phyloP scores from a whole-genome alignment of 2,888 invertebrate species.

The Scaptomyza cyrtandrae region DNA sequence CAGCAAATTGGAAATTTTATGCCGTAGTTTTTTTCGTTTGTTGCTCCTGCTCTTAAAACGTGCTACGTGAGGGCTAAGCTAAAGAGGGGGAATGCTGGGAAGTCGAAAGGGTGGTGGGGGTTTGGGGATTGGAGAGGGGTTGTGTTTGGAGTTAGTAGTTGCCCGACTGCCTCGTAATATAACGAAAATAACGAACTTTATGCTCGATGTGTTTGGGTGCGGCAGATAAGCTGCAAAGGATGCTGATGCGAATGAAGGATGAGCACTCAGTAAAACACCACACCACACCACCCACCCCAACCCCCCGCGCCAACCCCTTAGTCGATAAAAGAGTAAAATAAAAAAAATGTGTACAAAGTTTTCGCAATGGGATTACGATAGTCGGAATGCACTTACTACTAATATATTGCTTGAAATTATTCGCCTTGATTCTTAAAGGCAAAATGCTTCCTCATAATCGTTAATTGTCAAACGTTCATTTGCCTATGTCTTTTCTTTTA shows the following conservation, averaged over 20 bases:
- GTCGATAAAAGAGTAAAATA: conserved; percentile 9
- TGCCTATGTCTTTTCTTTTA: neutral
- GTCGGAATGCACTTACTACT: conserved; percentile 59
- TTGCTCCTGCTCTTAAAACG: conserved; percentile 49
- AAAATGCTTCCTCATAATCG: too few species aligned
- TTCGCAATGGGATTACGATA: conserved; percentile 61
- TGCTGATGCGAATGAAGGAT: conserved; percentile 56
- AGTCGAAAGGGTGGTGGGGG: neutral
- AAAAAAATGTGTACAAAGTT: conserved; percentile 5
- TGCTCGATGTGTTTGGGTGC: conserved; percentile 26
- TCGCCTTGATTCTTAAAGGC: neutral
- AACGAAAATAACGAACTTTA: conserved; percentile 68
- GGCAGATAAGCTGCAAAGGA: conserved; percentile 55
- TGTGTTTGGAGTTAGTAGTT: too few species aligned
- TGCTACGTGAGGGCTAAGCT: conserved; percentile 60
- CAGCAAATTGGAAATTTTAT: conserved; percentile 80
- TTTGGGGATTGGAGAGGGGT: neutral
- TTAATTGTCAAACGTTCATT: too few species aligned
- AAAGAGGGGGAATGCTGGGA: neutral
- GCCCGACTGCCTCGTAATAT: conserved; percentile 44
- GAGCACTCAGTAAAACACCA: conserved; percentile 31
- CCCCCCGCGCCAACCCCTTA: neutral
- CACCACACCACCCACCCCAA: too few species aligned
- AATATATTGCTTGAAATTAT: conserved; percentile 34
- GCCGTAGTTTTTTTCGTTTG: conserved; percentile 66